Percentiles rank a stretch among this genome's conserved stretches.
Evolutionary conservation across 2,113 vertebrate species (phyloP).

Genomic region (Caretta caretta): DNA sequence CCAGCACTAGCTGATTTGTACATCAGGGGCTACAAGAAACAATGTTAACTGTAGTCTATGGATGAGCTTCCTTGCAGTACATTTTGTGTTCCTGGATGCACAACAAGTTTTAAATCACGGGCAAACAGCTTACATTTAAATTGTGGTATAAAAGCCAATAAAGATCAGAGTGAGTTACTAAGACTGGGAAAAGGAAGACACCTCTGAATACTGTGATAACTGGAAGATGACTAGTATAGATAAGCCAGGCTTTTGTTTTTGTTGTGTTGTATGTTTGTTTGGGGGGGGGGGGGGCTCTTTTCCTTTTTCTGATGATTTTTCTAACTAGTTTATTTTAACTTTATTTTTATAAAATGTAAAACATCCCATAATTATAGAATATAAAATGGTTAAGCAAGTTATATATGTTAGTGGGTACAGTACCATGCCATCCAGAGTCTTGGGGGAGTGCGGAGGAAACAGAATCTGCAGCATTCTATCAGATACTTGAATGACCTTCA

Average conservation of each 20-base stretch:
- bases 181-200: conserved; percentile 38
- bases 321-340: neutral
- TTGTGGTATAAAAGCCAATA: conserved; percentile 55
- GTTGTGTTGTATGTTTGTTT: neutral
- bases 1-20: conserved; percentile 80
- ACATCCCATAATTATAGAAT: neutral
- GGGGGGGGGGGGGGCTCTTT: neutral
- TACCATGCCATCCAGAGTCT: neutral
- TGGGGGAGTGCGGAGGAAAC: neutral
- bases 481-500: neutral
- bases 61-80: conserved; percentile 72
- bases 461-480: neutral
- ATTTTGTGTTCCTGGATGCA: conserved; percentile 60
- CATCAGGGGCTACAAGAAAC: conserved; percentile 77
- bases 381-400: neutral
- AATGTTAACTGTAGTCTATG: conserved; percentile 73
- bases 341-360: neutral
- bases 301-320: neutral
- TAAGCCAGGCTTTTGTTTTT: conserved; percentile 18
- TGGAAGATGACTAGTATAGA: conserved; percentile 33
- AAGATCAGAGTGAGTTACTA: conserved; percentile 33
- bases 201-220: conserved; percentile 51
- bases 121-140: conserved; percentile 59
- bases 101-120: conserved; percentile 58
- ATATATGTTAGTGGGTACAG: neutral